These are phyloP conservation scores for Nesidiocoris tenuis DNA, from an alignment of 2,888 invertebrate species.

Conservation along the genomic window DNA sequence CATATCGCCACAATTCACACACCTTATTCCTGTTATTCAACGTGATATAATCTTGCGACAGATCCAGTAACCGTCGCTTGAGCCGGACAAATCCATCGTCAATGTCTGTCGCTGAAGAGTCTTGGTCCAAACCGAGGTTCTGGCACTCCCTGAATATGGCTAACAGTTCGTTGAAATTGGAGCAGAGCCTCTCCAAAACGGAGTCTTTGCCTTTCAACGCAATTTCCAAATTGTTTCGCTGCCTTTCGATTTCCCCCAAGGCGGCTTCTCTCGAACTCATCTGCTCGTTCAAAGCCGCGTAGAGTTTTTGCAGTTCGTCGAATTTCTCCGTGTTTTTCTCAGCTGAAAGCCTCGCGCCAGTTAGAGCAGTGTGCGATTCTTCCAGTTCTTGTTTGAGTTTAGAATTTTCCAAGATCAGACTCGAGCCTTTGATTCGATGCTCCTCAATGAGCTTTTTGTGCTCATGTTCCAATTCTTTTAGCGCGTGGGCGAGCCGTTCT, in stretches of 20 bases:
- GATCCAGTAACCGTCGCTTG: constrained; percentile 25
- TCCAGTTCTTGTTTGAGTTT: constrained; percentile 27
- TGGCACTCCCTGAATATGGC: constrained; percentile 34
- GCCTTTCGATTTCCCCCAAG: background rate
- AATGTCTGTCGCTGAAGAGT: constrained; percentile 15
- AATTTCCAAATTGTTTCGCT: background rate
- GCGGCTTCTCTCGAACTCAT: constrained; percentile 7
- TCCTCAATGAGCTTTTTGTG: constrained; percentile 21
- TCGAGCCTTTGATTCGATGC: constrained; percentile 17
- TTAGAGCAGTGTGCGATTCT: background rate
- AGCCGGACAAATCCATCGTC: constrained; percentile 25
- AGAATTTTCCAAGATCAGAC: constrained; percentile 32
- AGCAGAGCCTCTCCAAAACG: constrained; percentile 12
- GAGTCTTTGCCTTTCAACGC: background rate
- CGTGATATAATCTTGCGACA: constrained; percentile 31
- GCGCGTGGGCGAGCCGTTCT: background rate
- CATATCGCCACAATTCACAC: no score
- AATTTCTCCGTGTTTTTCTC: constrained; percentile 15
- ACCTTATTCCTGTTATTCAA: constrained; percentile 23
- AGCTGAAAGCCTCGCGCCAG: constrained; percentile 2
- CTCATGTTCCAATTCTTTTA: background rate
- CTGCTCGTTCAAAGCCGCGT: background rate
- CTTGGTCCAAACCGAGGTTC: constrained; percentile 7
- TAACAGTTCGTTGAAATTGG: constrained; percentile 31
- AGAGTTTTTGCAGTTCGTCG: constrained; percentile 20